Evolutionary conservation across 1,140 invertebrate species (phyloP), one percentile per base, ranked within the genome.

Genomic region (Bombus ignitus): DNA sequence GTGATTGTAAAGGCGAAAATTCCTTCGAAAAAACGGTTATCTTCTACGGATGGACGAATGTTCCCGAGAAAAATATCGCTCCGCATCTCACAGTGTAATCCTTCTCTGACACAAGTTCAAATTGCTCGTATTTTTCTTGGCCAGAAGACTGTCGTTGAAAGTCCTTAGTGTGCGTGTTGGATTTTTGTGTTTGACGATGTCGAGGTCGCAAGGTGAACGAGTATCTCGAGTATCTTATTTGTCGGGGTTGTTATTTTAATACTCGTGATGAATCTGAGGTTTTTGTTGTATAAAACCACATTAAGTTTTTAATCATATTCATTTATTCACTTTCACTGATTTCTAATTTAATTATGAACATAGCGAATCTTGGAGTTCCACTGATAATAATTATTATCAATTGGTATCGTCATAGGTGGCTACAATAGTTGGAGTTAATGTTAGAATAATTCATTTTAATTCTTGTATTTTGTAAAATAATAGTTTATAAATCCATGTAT

Each of bases 101-200:
- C 42, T 70, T 80, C 65, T 80, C 65, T 53, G 65, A 80, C 78
- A 70, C 42, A 25, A 32, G 77, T 47, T n/a, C 25, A 70, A 80
- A 70, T 80, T 53, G n/a, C 65, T 70, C 28, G 44, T 70, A 68
- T 70, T 80, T 68, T 37, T 44, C 72, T 47, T 18, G 28, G 28
- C 28, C 15, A 25, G 25, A 42, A n/a, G 70, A 28, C 71, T 39
- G 4, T 18, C 72, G 42, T 44, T 47, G 42, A 42, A 39, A 42
- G 12, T n/a, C 35, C 32, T 37, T 70, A 12, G 9, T 53, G 47
- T 22, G 47, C 47, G 47, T 53, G 18, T 53, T 53, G 18, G 18
- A 53, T 53, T 53, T 53, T 22, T 22, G 18, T 53, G 5, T 53
- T 53, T 22, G 47, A 66, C 65, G 65, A 35, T 18, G 65, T 53